Evolutionary conservation across 2,113 vertebrate genomes (phyloP).

Genomic region (Phaetusa simplex): DNA sequence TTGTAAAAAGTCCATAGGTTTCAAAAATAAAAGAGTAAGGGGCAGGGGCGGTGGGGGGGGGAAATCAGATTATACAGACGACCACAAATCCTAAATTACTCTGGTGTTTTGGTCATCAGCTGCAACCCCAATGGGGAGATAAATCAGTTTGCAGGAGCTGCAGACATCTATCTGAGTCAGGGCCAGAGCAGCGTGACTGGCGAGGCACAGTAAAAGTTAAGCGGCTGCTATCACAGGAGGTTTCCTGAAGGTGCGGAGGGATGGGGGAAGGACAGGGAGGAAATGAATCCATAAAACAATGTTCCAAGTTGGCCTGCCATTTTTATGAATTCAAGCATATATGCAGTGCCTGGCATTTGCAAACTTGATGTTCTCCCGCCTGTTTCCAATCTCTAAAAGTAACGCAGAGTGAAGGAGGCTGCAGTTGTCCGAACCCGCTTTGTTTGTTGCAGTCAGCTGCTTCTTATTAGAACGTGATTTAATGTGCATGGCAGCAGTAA

Average conservation of each 20-base stretch:
- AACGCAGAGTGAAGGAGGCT: neutral
- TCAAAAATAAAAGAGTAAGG: slow-evolving; percentile 4
- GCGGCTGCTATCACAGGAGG: slow-evolving; percentile 21
- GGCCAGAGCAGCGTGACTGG: slow-evolving; percentile 22
- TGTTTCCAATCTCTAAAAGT: neutral
- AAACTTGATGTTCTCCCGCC: neutral
- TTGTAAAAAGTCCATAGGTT: neutral
- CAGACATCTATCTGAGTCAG: slow-evolving; percentile 35
- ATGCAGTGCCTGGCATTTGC: neutral
- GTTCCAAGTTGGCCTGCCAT: neutral
- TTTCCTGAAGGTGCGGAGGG: slow-evolving; percentile 9
- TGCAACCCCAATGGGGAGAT: slow-evolving; percentile 6
- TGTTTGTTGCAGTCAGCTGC: slow-evolving; percentile 53
- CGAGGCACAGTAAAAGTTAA: neutral
- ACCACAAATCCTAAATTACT: slow-evolving; percentile 40
- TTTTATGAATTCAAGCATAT: neutral
- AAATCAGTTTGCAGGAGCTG: slow-evolving; percentile 53
- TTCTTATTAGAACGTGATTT: slow-evolving; percentile 29
- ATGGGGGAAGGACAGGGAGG: neutral
- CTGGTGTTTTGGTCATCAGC: slow-evolving; percentile 56
- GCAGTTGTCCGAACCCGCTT: neutral
- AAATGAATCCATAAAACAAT: slow-evolving; percentile 20
- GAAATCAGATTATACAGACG: neutral
- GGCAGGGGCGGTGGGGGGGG: neutral
- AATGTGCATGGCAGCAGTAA: slow-evolving; percentile 42